These are phyloP conservation scores for Dendrophyllia cribrosa DNA, from an alignment of 64 coral and sea anemone genomes.

Conservation along the genomic window DNA sequence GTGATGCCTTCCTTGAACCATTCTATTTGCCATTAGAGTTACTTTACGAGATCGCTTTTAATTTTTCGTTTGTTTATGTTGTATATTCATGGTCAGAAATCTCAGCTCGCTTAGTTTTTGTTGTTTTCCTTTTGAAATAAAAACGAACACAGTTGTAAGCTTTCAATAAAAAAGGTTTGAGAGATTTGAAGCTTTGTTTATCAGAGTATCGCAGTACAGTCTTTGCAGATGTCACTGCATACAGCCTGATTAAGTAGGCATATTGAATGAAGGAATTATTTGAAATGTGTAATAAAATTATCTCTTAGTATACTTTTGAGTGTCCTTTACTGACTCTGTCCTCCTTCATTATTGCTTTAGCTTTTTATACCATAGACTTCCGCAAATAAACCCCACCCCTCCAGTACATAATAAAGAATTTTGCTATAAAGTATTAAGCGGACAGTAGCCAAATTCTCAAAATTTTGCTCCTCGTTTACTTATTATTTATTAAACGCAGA, in stretches of 20 bases:
- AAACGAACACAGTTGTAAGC: background rate
- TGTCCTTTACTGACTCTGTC: background rate
- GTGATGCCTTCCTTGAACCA: background rate
- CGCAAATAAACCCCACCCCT: too few relatives aligned
- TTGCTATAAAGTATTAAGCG: too few relatives aligned
- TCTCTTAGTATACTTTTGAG: conserved; percentile 44
- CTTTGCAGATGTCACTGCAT: background rate
- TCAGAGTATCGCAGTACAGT: background rate
- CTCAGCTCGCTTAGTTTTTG: conserved; percentile 56
- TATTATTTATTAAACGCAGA: too few relatives aligned
- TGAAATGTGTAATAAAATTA: conserved; percentile 57
- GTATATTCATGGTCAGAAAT: conserved; percentile 23
- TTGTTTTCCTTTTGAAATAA: conserved; percentile 42
- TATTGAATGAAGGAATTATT: conserved; percentile 35
- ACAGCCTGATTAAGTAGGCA: conserved; percentile 3
- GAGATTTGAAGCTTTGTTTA: background rate
- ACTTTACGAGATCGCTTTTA: background rate
- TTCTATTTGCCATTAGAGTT: background rate
- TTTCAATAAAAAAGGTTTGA: conserved; percentile 4
- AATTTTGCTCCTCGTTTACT: too few relatives aligned
- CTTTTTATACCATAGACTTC: too few relatives aligned
- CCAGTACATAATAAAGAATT: too few relatives aligned
- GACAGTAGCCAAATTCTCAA: too few relatives aligned
- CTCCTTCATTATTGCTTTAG: too few relatives aligned
- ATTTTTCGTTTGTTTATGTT: conserved; percentile 33